Percentiles rank a stretch among this genome's conserved stretches.
phyloP scores from a whole-genome alignment of 37 sponge, comb jelly and placozoan species.

The Halichondria panicea region DNA sequence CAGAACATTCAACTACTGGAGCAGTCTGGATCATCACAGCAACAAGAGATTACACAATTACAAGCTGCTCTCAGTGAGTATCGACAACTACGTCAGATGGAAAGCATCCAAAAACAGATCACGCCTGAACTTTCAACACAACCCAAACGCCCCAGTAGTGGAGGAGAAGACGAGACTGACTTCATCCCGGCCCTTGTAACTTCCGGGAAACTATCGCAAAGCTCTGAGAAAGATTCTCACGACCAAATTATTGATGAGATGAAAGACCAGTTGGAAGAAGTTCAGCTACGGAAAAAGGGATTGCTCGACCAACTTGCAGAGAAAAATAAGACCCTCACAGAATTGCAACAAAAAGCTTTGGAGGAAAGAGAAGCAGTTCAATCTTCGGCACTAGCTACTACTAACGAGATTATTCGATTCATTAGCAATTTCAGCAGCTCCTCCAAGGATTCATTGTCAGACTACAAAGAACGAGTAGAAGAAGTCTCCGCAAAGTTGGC shows the following conservation, averaged over 20 bases:
- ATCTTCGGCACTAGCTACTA: background rate
- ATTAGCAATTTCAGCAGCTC: background rate
- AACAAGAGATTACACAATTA: too few relatives aligned
- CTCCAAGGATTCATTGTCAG: background rate
- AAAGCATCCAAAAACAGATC: too few relatives aligned
- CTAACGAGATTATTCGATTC: background rate
- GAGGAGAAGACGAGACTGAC: background rate
- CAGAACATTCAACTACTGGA: too few relatives aligned
- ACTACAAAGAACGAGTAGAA: background rate
- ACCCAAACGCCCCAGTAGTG: too few relatives aligned
- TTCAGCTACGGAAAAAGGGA: constrained; percentile 6
- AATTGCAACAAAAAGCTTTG: constrained; percentile 4
- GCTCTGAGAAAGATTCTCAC: constrained; percentile 3
- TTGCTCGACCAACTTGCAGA: background rate
- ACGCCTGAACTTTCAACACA: too few relatives aligned
- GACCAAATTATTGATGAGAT: constrained; percentile 39
- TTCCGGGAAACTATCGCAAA: background rate
- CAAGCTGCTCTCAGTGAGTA: too few relatives aligned
- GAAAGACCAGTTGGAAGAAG: constrained; percentile 51
- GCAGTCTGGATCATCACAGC: too few relatives aligned
- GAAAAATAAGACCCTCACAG: background rate
- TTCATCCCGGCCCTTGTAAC: background rate
- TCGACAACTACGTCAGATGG: too few relatives aligned
- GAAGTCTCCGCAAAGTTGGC: constrained; percentile 2
- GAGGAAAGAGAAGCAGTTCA: background rate